Evolutionary conservation across 2,888 invertebrate species (phyloP), one percentile per base, ranked within the genome.

Genomic region (Agriopis leucophaearia): DNA sequence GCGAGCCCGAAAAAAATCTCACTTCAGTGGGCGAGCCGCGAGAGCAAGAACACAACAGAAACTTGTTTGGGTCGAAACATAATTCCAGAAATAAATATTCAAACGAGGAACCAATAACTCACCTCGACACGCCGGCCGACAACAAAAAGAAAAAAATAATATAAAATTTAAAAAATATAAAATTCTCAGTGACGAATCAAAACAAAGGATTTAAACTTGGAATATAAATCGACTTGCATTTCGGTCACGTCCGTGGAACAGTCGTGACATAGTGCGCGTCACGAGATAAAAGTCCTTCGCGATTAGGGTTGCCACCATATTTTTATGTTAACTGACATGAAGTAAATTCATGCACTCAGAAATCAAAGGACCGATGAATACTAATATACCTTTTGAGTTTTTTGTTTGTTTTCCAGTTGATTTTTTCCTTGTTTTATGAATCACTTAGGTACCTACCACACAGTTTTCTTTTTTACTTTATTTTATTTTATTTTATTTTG

Each of bases 181-280:
- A 75, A 79, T 75, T 77, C 78, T 66, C 72, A 70, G 74, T 78
- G 77, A 81, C 80, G 81, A 81, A 81, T 84, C 81, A 84, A 84
- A 84, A 84, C 79, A 80, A 78, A 78, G 80, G 80, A 80, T 83
- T 82, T 76, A 79, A 78, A 63, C 77, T 76, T 78, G 78, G 76
- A 78, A 81, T 86, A 89, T 87, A 88, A 90, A 90, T 87, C 86
- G 82, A 79, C 83, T 82, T 82, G 85, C 85, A 92, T 92, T 91
- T 88, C 82, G 85, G 92, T 93, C 93, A 94, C 93, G 93, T 93
- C 81, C 81, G 79, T 79, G 78, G 79, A 79, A 74, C 74, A 80
- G 85, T 91, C 93, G 92, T 92, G 93, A 93, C 92, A 89, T 84
- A 80, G 84, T 83, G 82, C 91, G 90, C 86, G 88, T 92, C 91